These are phyloP conservation scores for Drosophila jambulina DNA, from an alignment of 1,140 invertebrate genomes.

Conservation along the genomic window DNA sequence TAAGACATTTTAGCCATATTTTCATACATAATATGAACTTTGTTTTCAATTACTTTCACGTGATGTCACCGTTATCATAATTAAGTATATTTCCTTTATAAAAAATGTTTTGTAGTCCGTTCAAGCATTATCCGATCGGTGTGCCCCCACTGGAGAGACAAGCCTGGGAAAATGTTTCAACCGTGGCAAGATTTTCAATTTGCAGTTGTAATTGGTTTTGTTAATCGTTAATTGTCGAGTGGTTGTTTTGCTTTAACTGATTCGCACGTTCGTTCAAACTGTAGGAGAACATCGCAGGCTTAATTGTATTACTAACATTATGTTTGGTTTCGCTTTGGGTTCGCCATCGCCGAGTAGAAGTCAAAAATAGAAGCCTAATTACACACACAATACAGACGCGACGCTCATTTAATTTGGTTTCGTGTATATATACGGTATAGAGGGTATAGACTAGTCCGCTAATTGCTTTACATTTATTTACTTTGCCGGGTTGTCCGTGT, in stretches of 20 bases:
- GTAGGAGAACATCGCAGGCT: constrained; percentile 73
- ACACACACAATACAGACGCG: constrained; percentile 63
- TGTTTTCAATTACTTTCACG: constrained; percentile 61
- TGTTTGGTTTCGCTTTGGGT: constrained; percentile 39
- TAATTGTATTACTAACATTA: constrained; percentile 58
- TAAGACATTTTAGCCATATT: constrained; percentile 85
- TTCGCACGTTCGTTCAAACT: constrained; percentile 48
- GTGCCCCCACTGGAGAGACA: constrained; percentile 48
- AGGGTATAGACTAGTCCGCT: constrained; percentile 60
- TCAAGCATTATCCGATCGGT: constrained; percentile 59
- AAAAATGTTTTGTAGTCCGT: constrained; percentile 57
- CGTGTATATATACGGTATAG: constrained; percentile 24
- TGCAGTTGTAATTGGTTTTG: constrained; percentile 34
- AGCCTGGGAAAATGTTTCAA: constrained; percentile 63
- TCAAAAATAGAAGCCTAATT: constrained; percentile 72
- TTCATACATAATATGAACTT: constrained; percentile 81
- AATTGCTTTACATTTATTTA: constrained; percentile 80
- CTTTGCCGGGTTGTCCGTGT: constrained; percentile 57
- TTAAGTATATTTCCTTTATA: constrained; percentile 55
- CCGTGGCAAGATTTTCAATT: constrained; percentile 41
- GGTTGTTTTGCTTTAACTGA: constrained; percentile 46
- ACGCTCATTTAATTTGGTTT: constrained; percentile 43
- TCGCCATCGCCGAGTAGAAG: constrained; percentile 41
- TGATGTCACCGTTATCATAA: constrained; percentile 48
- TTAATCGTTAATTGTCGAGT: constrained; percentile 35